Base-by-base conservation (phyloP, 1,140 invertebrate genomes). In the Drosophila rhopaloa region DNA sequence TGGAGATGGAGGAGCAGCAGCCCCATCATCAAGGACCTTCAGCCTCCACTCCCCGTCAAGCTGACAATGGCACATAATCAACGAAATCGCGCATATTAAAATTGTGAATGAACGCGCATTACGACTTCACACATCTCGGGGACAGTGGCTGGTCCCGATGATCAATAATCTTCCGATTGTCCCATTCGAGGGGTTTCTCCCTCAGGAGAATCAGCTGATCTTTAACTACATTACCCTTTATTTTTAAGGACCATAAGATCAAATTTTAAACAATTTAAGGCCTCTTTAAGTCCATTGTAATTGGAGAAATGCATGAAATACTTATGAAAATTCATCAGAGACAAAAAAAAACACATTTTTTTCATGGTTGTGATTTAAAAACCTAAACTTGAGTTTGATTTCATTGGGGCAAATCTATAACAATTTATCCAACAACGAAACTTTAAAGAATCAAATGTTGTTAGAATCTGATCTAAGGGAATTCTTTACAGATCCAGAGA, bases 51-150 rank as follows among this genome's bases (percentile, higher is more conserved):
- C n/a, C 19, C 10, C 19, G 65, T 41, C 48, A 41, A 48, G 55
- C 57, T 53, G 75, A 79, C 76, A 79, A 79, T 79, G 75, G 76
- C 75, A 51, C 75, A 77, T 79, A 79, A 79, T 79, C 76, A 79
- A 79, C 75, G 55, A 59, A 78, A 76, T 76, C 72, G 74, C 75
- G 54, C 62, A 76, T 70, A 77, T 76, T 76, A 76, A 76, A 76
- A 76, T 48, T 55, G 63, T 48, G 60, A 65, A 65, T 57, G 53
- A 62, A 63, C 16, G 54, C 37, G 35, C 48, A 43, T 35, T 53
- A 58, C 68, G 53, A 65, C 24, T 62, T 35, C 46, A 57, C 37
- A 14, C 66, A 47, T 16, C 10, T 40, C 43, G 5, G 35, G 16
- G 13, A 2, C 8, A 32, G 24, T n/a, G 14, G 5, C 37, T 11